Evolutionary conservation across 2,113 vertebrate species (phyloP), one percentile per base, ranked within the genome.

Genomic region (Scortum barcoo): DNA sequence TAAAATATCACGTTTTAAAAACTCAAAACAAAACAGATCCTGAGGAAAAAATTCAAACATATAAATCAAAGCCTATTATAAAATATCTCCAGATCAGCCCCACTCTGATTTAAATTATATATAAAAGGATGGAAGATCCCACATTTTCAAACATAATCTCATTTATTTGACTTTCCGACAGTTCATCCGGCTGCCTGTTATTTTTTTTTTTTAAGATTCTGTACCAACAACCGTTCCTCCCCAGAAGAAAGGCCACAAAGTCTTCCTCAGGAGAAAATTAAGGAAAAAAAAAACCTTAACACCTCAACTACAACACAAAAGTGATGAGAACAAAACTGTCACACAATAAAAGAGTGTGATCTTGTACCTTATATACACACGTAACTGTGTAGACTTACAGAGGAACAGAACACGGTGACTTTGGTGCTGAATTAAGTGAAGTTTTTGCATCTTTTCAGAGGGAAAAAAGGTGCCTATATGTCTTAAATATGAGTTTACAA

Each of bases 331-430:
- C 70, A 79, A 72, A 91, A 77, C 42, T 12, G 60, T 82, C 91
- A 93, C 90, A 91, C 75, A 6, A 79, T 57, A 82, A 70, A 79
- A 65, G n/a, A 74, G 69, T 85, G 86, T 86, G 82, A 86, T 61
- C 72, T 78, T 86, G 93, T 94, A 95, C 91, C 94, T 88, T 94
- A 93, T 94, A 94, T 91, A 94, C 85, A 95, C 83, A 93, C 78
- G 88, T 78, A 54, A 77, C 79, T 63, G 86, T 88, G 83, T 84
- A 83, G 76, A 87, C 70, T 53, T 30, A 46, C 24, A 65, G 81
- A 83, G 28, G 63, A 69, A 85, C 76, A 88, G 28, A 82, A 78
- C 66, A 57, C 67, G 80, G 71, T 58, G 86, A 92, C 92, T 93
- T 93, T 91, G 93, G 92, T 86, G 91, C 87, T 81, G 51, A 88